Base-by-base conservation (phyloP, 2,113 vertebrate species). In the Mixornis gularis region DNA sequence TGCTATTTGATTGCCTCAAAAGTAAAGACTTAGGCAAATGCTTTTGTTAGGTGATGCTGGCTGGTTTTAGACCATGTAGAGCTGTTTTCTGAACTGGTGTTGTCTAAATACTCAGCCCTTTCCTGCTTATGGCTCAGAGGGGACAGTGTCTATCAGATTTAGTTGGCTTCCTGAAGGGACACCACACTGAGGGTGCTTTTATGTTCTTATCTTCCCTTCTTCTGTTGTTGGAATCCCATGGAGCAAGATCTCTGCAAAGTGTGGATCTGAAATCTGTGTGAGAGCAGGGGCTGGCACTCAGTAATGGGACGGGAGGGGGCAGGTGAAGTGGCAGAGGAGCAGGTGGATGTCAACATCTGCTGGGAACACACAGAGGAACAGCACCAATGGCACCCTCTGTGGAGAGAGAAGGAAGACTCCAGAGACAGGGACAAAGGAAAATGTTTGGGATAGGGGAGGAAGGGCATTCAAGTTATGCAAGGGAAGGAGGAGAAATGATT, bases 141-240 rank as follows among this genome's bases (percentile, higher is more conserved):
- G 63, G 87, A 93, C 34, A 64, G 46, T 12, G 70, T 79, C 86
- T 89, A 29, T 85, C 73, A 87, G 86, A 76, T 93, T 95, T 95
- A 91, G 70, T 8, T 95, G 95, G 84, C 78, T 91, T 89, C 92
- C 92, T 93, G 91, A 72, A 85, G 89, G 84, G 87, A 69, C 66
- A 53, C 58, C 90, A 89, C 63, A 27, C 49, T 68, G 87, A 87
- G 85, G 89, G 41, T 95, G 63, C 91, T 94, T 89, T 95, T 82
- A 91, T 94, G 79, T 87, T 91, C 74, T 82, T 87, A 94, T 69
- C 81, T 95, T 53, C 46, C 10, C 2, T 79, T 89, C 84, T 84
- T 92, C 85, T 92, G 81, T 91, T 87, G 81, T 65, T 55, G 68
- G 91, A 82, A 55, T 92, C 91, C 93, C 55, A 82, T 16, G 20